Evolutionary conservation across 30 jellyfish, hydroid and myxozoan genomes (phyloP).

Genomic region (Hydractinia echinata): DNA sequence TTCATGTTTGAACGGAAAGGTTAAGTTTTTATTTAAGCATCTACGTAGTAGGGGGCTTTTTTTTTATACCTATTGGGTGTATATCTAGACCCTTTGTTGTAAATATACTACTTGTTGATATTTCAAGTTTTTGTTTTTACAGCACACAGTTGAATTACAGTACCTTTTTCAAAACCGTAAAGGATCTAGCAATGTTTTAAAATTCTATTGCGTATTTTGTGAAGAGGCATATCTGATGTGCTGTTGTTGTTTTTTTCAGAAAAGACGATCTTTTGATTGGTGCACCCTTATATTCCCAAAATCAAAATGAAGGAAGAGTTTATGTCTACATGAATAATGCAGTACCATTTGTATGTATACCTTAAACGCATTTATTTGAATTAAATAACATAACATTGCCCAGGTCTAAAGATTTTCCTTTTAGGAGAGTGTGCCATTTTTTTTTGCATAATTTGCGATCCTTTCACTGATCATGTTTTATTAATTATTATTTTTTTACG

Average conservation of each 20-base stretch:
- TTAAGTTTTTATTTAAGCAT: too few relatives aligned
- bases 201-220: not conserved
- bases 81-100: too few relatives aligned
- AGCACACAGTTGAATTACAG: too few relatives aligned
- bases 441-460: not conserved
- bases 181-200: too few relatives aligned
- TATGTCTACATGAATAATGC: conserved; percentile 56
- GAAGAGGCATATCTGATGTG: too few relatives aligned
- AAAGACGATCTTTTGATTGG: conserved; percentile 76
- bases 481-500: not conserved
- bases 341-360: conserved; percentile 10
- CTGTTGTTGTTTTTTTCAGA: conserved; percentile 5
- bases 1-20: too few relatives aligned
- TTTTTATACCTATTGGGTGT: too few relatives aligned
- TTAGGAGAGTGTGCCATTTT: not conserved
- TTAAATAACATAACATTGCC: not conserved
- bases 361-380: not conserved
- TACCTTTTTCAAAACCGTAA: not conserved
- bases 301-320: conserved; percentile 77
- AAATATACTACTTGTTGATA: too few relatives aligned
- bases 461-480: not conserved
- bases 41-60: too few relatives aligned
- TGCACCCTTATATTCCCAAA: conserved; percentile 59
- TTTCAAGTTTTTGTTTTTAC: too few relatives aligned
- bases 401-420: not conserved